These are phyloP conservation scores for Enteromius trimaculatus DNA, from an alignment of 2,797 vertebrate genomes.

Conservation along the genomic window DNA sequence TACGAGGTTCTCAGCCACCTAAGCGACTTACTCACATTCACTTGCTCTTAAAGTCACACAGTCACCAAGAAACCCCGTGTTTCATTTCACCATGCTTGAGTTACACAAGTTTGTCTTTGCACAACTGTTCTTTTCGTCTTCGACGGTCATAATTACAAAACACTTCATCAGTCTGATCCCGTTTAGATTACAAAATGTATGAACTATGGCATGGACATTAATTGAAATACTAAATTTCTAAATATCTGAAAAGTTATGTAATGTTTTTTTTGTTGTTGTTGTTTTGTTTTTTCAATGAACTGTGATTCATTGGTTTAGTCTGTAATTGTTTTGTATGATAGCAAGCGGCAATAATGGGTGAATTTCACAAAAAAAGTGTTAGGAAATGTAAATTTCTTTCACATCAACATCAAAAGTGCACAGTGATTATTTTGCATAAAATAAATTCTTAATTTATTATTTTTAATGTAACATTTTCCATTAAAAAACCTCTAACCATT, in stretches of 20 bases:
- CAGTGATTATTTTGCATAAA: not conserved
- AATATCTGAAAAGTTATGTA: not conserved
- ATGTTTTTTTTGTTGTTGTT: not conserved
- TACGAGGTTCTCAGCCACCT: constrained; percentile 39
- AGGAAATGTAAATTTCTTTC: not conserved
- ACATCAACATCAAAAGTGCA: not conserved
- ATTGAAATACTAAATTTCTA: not conserved
- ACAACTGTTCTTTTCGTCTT: constrained; percentile 37
- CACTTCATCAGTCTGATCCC: not conserved
- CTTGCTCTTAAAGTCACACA: constrained; percentile 33
- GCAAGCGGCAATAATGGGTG: not conserved
- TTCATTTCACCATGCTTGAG: constrained; percentile 45
- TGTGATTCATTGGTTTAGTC: constrained; percentile 9
- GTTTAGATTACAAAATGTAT: constrained; percentile 6
- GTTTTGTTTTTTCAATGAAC: not conserved
- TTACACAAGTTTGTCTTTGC: constrained; percentile 36
- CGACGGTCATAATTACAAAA: constrained; percentile 6
- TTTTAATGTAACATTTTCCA: not conserved
- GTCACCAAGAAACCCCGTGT: constrained; percentile 25
- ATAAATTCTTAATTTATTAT: constrained; percentile 2
- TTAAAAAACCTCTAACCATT: not conserved
- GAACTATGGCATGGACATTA: constrained; percentile 19
- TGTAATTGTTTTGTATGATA: constrained; percentile 1
- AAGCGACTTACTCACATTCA: constrained; percentile 32
- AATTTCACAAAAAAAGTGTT: not conserved